Conservation (phyloP, 1,140 invertebrate genomes). For the Panagrolaimus sp. region DNA sequence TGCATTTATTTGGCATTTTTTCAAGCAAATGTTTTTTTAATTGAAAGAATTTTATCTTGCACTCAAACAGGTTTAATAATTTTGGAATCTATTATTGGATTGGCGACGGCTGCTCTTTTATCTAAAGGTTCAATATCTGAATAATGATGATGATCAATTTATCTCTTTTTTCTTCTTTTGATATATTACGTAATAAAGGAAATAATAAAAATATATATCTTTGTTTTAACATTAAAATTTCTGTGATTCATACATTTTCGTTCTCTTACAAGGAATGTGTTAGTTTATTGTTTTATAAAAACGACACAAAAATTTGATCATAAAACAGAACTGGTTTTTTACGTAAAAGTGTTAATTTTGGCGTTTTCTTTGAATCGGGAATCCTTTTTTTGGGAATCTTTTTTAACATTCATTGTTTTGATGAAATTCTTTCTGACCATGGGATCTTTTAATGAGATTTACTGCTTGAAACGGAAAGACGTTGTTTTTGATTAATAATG, state of each 20-base stretch:
- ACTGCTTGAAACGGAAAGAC: too few species aligned
- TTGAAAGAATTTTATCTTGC: constrained; percentile 28
- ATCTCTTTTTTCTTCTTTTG: not conserved
- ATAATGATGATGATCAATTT: not conserved
- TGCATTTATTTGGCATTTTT: constrained; percentile 37
- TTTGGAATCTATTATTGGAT: constrained; percentile 29
- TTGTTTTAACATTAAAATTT: not conserved
- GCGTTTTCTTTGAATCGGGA: too few species aligned
- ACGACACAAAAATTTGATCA: too few species aligned
- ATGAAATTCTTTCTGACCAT: too few species aligned
- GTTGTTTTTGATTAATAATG: too few species aligned
- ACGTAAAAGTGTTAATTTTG: too few species aligned
- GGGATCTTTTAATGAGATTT: too few species aligned
- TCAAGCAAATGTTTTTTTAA: constrained; percentile 31
- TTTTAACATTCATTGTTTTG: not conserved
- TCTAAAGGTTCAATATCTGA: constrained; percentile 17
- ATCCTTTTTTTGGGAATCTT: too few species aligned
- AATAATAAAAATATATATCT: not conserved
- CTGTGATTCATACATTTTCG: too few species aligned
- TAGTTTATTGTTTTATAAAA: too few species aligned
- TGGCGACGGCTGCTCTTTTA: constrained; percentile 36
- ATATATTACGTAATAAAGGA: not conserved
- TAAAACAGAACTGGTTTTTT: too few species aligned
- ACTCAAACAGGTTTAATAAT: constrained; percentile 30
- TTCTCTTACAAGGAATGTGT: too few species aligned